A percentile compares a stretch with the other conserved stretches of the same genome.
Conservation (phyloP, 2,888 invertebrate species). For the Rambutsinella grinnellia region DNA sequence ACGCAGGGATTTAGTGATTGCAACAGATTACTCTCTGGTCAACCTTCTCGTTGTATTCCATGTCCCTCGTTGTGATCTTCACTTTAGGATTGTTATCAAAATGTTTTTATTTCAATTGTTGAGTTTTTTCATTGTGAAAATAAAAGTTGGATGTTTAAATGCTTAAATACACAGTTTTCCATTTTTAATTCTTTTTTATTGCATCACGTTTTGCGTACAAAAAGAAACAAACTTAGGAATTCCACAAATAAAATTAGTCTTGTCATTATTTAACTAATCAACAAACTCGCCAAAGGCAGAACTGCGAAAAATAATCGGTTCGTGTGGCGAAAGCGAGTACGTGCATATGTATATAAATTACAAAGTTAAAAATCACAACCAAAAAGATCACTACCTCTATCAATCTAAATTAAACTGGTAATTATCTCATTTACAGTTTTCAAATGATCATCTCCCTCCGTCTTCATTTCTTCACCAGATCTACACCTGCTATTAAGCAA, state of each 20-base stretch:
- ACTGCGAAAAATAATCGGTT: conserved; percentile 12
- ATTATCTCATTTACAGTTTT: too few species aligned
- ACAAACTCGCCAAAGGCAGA: neutral
- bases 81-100: neutral
- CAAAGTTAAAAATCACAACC: conserved; percentile 11
- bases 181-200: conserved; percentile 17
- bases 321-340: conserved; percentile 8
- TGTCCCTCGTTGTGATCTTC: neutral
- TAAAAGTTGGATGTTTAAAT: neutral
- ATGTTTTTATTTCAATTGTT: neutral
- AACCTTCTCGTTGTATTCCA: neutral
- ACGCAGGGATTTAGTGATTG: neutral
- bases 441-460: neutral
- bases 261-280: conserved; percentile 15
- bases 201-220: conserved; percentile 36
- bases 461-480: too few species aligned
- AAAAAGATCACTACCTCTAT: neutral
- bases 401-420: too few species aligned
- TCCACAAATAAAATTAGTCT: conserved; percentile 24
- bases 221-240: conserved; percentile 31
- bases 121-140: neutral
- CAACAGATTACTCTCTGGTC: neutral
- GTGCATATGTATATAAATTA: conserved; percentile 18
- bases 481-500: too few species aligned
- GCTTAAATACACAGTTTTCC: neutral